Conservation (phyloP, 2,888 invertebrate genomes). For the Actias luna region DNA sequence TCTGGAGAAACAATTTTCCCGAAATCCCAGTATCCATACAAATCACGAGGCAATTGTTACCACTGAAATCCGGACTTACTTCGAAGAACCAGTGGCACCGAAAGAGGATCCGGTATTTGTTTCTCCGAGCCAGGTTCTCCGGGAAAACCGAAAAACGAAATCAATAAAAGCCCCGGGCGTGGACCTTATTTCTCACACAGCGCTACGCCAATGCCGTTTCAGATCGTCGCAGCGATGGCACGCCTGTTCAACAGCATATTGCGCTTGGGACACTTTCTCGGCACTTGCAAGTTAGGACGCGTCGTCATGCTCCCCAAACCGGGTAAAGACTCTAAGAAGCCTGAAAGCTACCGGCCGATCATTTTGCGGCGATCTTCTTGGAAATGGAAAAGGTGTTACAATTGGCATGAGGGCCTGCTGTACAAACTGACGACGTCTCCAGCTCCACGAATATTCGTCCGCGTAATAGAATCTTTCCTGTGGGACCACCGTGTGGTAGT, state of each 20-base stretch:
- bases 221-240: background rate
- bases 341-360: no score
- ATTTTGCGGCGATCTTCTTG: slow-evolving; percentile 30
- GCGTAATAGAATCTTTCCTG: slow-evolving; percentile 28
- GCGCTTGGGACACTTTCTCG: slow-evolving; percentile 18
- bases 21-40: no score
- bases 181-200: background rate
- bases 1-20: no score
- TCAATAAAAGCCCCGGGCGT: slow-evolving; percentile 4
- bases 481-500: slow-evolving; percentile 25
- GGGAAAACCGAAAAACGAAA: background rate
- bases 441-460: no score
- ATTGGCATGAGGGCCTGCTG: slow-evolving; percentile 39
- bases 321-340: slow-evolving; percentile 28
- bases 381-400: slow-evolving; percentile 40
- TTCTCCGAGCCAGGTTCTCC: background rate
- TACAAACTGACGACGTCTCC: no score
- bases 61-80: no score
- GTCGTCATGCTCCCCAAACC: slow-evolving; percentile 30
- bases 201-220: background rate
- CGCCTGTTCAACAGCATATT: slow-evolving; percentile 20
- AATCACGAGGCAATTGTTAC: no score
- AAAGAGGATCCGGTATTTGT: no score
- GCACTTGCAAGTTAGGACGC: slow-evolving; percentile 23
- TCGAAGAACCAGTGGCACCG: no score